Conservation (phyloP, 2,888 invertebrate genomes). For the Cephus rjabovi region DNA sequence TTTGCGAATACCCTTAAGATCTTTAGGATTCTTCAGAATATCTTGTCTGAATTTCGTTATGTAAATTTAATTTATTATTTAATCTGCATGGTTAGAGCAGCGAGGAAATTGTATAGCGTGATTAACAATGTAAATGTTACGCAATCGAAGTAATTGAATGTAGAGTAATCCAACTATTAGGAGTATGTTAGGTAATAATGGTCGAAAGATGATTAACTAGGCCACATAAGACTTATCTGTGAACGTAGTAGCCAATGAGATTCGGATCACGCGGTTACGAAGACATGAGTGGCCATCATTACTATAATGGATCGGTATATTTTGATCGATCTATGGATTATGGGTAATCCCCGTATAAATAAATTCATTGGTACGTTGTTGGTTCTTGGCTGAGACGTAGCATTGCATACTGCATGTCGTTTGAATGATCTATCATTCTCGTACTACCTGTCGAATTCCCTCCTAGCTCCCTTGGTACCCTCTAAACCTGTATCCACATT, state of each 20-base stretch:
- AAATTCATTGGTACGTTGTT: constrained; percentile 24
- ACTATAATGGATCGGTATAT: constrained; percentile 24
- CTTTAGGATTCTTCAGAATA: neutral
- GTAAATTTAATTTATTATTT: neutral
- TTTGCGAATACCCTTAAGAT: neutral
- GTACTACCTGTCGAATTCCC: neutral
- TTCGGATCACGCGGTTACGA: constrained; percentile 3
- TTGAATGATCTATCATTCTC: constrained; percentile 22
- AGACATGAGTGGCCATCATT: constrained; percentile 24
- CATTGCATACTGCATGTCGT: constrained; percentile 6
- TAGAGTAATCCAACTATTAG: neutral
- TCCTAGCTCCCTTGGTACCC: neutral
- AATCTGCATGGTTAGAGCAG: neutral
- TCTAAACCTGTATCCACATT: neutral
- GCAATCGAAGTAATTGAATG: too few species aligned
- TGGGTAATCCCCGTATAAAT: constrained; percentile 23
- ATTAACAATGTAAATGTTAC: neutral
- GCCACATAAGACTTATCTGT: neutral
- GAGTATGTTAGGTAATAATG: neutral
- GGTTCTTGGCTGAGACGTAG: constrained; percentile 2
- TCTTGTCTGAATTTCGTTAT: neutral
- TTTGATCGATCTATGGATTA: constrained; percentile 25
- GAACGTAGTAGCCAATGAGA: neutral
- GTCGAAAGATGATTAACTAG: neutral
- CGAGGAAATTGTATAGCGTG: neutral